Base-by-base conservation (phyloP, 2,113 vertebrate species). In the Thymallus thymallus region DNA sequence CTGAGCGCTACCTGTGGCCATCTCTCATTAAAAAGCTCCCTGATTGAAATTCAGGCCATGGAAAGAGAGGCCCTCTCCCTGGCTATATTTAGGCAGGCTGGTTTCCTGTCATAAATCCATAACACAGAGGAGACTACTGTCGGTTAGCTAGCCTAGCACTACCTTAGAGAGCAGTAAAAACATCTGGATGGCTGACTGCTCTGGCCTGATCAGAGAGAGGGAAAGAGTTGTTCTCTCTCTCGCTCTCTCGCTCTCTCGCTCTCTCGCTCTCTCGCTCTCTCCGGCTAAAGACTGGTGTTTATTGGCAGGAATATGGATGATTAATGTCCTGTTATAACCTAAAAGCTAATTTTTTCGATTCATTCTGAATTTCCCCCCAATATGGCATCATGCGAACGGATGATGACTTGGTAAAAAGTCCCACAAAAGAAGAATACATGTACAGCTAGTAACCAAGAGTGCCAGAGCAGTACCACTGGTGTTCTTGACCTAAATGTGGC, bases 21-120 rank as follows among this genome's bases (percentile, higher is more conserved):
- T 67, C 32, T 73, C 69, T 79, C 66, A 64, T 70, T 24, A 63
- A 70, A 48, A 82, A 56, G 30, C 20, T 79, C 29, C 75, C 75
- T 80, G 78, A 77, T 85, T 85, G 71, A 87, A 79, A 83, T 86
- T 81, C 75, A 84, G 83, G 58, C 29, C 70, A 64, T 20, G 41
- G 73, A 45, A 69, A 81, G 71, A 76, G 88, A 69, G 73, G 62
- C 76, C 76, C 72, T 81, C 76, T 79, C 61, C 71, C 30, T 48
- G 55, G 78, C 69, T 88, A 86, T 82, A 85, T 86, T 88, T 89
- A 87, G 84, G 60, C n/a, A 48, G 58, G 72, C 63, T 32, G 62
- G 71, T 89, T 87, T 91, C 77, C 78, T 86, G 80, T 82, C 80
- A 77, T 83, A 85, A 87, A 88, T 83, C 63, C 74, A 75, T 74